phyloP scores from a whole-genome alignment of 2,888 invertebrate species.

The Oscheius sp. region DNA sequence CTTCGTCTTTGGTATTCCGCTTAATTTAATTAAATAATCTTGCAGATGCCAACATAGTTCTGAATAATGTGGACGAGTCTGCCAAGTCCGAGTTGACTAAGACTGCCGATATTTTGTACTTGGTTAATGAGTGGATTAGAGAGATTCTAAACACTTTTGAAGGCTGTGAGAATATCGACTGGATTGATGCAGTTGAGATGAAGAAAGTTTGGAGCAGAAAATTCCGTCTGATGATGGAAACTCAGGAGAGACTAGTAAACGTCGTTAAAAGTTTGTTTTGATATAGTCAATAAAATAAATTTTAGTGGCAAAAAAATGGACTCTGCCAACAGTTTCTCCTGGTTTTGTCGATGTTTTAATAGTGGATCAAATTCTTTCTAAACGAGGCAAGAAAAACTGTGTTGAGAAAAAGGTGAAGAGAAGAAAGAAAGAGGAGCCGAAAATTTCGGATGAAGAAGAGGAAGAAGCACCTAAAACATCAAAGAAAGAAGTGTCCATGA shows the following conservation, averaged over 20 bases:
- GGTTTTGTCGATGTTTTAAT: neutral
- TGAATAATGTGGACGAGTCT: neutral
- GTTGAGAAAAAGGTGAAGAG: neutral
- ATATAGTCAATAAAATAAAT: neutral
- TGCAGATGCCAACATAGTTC: conserved; percentile 28
- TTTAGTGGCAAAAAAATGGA: conserved; percentile 15
- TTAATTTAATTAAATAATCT: neutral
- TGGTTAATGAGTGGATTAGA: conserved; percentile 28
- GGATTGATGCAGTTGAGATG: neutral
- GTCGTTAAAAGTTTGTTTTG: neutral
- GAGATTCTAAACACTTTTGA: conserved; percentile 20
- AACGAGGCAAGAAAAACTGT: conserved; percentile 9
- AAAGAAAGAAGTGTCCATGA: neutral
- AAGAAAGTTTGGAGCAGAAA: conserved; percentile 16
- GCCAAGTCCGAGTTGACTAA: too few species aligned
- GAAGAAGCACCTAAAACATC: neutral
- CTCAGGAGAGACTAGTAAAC: conserved; percentile 1
- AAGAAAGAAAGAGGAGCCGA: neutral
- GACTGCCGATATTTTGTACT: neutral
- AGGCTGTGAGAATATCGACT: neutral
- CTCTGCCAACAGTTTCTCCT: neutral
- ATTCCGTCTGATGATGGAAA: neutral
- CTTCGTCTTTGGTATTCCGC: conserved; percentile 41
- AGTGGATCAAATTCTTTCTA: neutral
- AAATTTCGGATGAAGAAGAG: neutral